These are phyloP conservation scores for Oryzias sinensis DNA, from an alignment of 2,797 vertebrate species.

Conservation along the genomic window DNA sequence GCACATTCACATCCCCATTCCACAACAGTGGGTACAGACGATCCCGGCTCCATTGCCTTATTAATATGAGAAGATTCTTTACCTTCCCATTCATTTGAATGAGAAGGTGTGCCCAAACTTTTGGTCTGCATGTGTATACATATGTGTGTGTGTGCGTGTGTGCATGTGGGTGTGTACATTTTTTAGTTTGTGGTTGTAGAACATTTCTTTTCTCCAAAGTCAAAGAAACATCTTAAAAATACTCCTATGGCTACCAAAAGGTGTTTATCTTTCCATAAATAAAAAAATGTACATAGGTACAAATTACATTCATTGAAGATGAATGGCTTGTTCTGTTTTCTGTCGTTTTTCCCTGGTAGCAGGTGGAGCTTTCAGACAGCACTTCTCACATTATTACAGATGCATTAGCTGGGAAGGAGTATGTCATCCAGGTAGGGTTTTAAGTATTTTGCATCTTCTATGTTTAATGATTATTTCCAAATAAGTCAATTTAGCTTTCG, in stretches of 20 bases:
- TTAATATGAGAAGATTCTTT: too few relatives aligned
- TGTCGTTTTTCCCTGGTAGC: constrained; percentile 22
- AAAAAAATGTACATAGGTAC: not conserved
- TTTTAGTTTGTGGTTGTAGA: constrained; percentile 32
- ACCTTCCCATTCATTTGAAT: too few relatives aligned
- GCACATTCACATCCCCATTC: too few relatives aligned
- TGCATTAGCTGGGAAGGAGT: constrained; percentile 93
- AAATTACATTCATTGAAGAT: not conserved
- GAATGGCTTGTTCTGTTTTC: not conserved
- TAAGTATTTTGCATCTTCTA: too few relatives aligned
- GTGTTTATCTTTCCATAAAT: constrained; percentile 1
- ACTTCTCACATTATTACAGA: constrained; percentile 94
- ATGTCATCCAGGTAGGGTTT: constrained; percentile 87
- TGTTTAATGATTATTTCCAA: not conserved
- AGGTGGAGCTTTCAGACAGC: constrained; percentile 95
- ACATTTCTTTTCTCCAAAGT: constrained; percentile 9
- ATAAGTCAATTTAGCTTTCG: not conserved
- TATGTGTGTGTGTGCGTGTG: too few relatives aligned
- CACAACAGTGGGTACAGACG: too few relatives aligned
- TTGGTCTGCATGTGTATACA: too few relatives aligned
- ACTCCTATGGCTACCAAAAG: constrained; percentile 6
- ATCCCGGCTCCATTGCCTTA: too few relatives aligned
- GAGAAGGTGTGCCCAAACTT: too few relatives aligned
- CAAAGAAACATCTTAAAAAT: constrained; percentile 5
- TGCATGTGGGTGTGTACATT: not conserved